Evolutionary conservation across 2,888 invertebrate genomes (phyloP).

Genomic region (Coelopa pilipes): DNA sequence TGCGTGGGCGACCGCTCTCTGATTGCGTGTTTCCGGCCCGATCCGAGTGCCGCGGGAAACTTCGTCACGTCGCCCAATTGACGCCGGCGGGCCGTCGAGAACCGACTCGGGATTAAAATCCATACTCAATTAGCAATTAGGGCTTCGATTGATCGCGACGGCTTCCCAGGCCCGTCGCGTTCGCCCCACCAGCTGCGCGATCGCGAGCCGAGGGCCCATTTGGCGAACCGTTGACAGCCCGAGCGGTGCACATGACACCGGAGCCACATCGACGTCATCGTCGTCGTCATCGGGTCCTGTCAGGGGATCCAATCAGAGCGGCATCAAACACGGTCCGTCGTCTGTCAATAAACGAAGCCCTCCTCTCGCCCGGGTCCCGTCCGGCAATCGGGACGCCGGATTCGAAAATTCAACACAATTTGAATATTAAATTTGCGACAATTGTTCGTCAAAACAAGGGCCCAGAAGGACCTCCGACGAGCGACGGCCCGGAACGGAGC

Average conservation of each 20-base stretch:
- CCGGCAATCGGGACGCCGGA: not conserved
- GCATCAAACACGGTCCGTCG: not conserved
- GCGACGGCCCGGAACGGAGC: too few relatives aligned
- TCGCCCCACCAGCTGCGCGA: too few relatives aligned
- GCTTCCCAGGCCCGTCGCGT: not conserved
- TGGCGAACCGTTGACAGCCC: conserved; percentile 8
- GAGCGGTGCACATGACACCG: not conserved
- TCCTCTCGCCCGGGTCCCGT: not conserved
- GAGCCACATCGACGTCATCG: too few relatives aligned
- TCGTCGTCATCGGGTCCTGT: not conserved
- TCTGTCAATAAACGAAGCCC: too few relatives aligned
- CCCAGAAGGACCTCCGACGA: not conserved
- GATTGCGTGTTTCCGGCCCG: too few relatives aligned
- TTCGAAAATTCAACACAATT: conserved; percentile 38
- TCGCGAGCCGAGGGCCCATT: not conserved
- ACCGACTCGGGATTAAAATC: too few relatives aligned
- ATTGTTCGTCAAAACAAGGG: conserved; percentile 21
- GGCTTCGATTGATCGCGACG: not conserved
- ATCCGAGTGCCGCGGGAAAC: not conserved
- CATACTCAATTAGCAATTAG: not conserved
- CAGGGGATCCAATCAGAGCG: not conserved
- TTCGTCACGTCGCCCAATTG: not conserved
- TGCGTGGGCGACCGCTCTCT: not conserved
- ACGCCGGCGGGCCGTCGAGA: too few relatives aligned
- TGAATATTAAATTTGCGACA: conserved; percentile 44